Evolutionary conservation across 2,113 vertebrate genomes (phyloP), one percentile per base, ranked within the genome.

Genomic region (Phasianus colchicus): DNA sequence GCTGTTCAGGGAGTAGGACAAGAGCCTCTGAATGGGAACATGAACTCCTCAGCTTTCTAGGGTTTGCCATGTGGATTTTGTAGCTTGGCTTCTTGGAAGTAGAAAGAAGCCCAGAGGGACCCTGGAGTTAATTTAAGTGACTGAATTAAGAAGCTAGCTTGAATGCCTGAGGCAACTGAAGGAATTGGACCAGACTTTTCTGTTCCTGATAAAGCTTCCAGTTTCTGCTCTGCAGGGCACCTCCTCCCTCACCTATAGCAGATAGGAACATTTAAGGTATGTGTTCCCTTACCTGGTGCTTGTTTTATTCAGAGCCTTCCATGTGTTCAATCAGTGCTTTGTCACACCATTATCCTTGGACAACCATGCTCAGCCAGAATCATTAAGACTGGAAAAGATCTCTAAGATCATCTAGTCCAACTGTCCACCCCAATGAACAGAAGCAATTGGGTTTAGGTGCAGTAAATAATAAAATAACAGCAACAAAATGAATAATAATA

Each of bases 401-500:
- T 54, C 5, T 54, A 24, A 54, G 27, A 16, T 30, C 9, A 17
- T 30, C 27, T 54, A 54, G 27, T 54, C 27, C 52, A 54, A 54
- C 52, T 54, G 27, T 30, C 52, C 27, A 54, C 52, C 15, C 27
- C 15, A 27, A 24, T 32, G 10, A 74, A 38, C 11, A 34, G 42
- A 65, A 91, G 17, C 13, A 48, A 36, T 30, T 69, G 17, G 19
- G 74, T 67, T 75, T 34, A 78, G n/a, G 29, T 61, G 21, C 16
- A 55, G 5, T 43, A 72, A 65, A 47, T 25, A 27, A 72, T 75
- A 74, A 83, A 77, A 22, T 18, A 75, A 57, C 7, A 70, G 71
- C 76, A 70, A 74, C 80, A 71, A 36, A 66, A 71, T 45, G 72
- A 34, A 22, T 71, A 57, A 83, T 87, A 91, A 34, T 22, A 52